Evolutionary conservation across 2,113 vertebrate species (phyloP), one percentile per base, ranked within the genome.

Genomic region (Larimichthys crocea): DNA sequence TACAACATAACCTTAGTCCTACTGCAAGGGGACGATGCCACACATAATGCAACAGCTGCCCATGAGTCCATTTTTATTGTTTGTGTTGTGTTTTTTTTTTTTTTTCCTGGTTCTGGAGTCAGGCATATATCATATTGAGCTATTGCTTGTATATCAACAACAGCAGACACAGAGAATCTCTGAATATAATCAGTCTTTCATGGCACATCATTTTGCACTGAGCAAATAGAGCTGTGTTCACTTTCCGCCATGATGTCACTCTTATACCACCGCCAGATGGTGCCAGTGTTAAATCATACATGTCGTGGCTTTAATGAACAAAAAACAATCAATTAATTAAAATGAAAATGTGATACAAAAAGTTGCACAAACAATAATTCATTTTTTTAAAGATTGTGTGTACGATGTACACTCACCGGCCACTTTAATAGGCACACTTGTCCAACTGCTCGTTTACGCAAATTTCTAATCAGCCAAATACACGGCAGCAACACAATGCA

Each of bases 131-230:
- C 70, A 35, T n/a, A 9, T 8, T 10, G 9, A 74, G 52, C 35
- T 66, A n/a, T 49, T 40, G 69, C 12, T 26, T 53, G 53, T 16
- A 10, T 10, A 57, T 29, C 55, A 79, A 26, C 42, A 77, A 56
- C 61, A 53, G 50, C 40, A 59, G 42, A 44, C 12, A n/a, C 6
- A 15, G 48, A 61, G 24, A 68, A 22, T 42, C 11, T 68, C 48
- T 17, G 4, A 40, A 8, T 40, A 40, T 40, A 40, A 40, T 17
- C 46, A 60, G 14, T 26, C 19, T 63, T 53, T 20, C 3, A 14
- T 4, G 10, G 22, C 22, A 73, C 44, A 15, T 24, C 0, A 20
- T 19, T 68, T 61, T 53, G n/a, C 53, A n/a, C 15, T 5, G 53
- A 29, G 63, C 12, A 68, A 74, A 55, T 55, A 14, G 5, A 44